Evolutionary conservation across 2,888 invertebrate species (phyloP), one percentile per base, ranked within the genome.

Genomic region (Hydrotaea diabolus): DNA sequence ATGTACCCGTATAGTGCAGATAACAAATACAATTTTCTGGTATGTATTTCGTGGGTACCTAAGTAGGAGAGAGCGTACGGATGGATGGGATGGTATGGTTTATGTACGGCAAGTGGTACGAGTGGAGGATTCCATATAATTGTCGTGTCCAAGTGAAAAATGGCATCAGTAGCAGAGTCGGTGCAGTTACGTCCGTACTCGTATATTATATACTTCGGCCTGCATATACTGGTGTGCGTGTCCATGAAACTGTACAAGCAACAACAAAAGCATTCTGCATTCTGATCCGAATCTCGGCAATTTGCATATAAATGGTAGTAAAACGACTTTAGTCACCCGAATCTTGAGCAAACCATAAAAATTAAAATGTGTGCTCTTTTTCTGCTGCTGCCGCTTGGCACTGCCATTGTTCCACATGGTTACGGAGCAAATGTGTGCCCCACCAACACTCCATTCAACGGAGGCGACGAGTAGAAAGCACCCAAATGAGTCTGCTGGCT

Each of bases 91-190:
- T n/a, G n/a, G n/a, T n/a, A n/a, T n/a, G n/a, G n/a, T n/a, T n/a
- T n/a, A n/a, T n/a, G 31, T 93, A 98, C 98, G 62, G 99, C 98
- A 31, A 4, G 31, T 31, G 7, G 31, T 86, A 96, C 23, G 21
- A 46, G 9, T 69, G 19, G 21, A 13, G 46, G 46, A 46, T 19
- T 46, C 13, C 13, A 15, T n/a, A n/a, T 49, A 49, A 49, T 49
- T 49, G n/a, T 49, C n/a, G 49, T 49, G 49, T 49, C n/a, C 49
- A 49, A 49, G n/a, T n/a, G 49, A 49, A 49, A 49, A 49, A 49
- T n/a, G 49, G 49, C 49, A n/a, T 49, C 49, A 49, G 13, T 5
- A 1, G 49, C 43, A 49, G 13, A 49, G n/a, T 15, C n/a, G 49
- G 15, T n/a, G 49, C n/a, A 49, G n/a, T 49, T 49, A 49, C n/a